Evolutionary conservation across 2,888 invertebrate genomes (phyloP), one percentile per base, ranked within the genome.

Genomic region (Lycocerus yunnanus): DNA sequence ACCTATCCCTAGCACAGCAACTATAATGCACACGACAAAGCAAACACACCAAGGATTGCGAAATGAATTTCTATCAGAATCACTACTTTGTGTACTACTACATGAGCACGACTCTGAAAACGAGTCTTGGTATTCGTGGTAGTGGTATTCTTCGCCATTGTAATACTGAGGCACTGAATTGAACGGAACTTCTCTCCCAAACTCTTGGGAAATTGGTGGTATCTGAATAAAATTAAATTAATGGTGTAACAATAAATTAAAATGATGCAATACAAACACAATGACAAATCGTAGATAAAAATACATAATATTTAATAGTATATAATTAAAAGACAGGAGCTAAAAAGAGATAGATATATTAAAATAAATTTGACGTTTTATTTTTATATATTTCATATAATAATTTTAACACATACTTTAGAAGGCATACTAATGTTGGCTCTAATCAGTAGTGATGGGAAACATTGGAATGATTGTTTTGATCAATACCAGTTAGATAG

Each of bases 1-100:
- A 72, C 91, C 91, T 75, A 90, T 89, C 77, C 89, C 90, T 72
- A 91, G 87, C 73, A 90, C 90, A 75, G 89, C 89, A 80, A 90
- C 87, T 82, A 91, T 89, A 74, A 90, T 89, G 79, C 90, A 89
- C 75, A 90, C 90, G 72, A 91, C 90, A 75, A 91, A 86, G 75
- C 90, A 90, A 79, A 90, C 88, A 76, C 86, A 87, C 84, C 91
- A 89, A 27, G 91, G 89, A 21, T 86, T 85, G 15, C 84, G 83
- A 13, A 85, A 81, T 4, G 90, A 89, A 81, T 89, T 89, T 67
- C 89, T 87, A 82, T 89, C 89, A 67, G 89, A 89, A 74, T 89
- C 88, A 78, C 89, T 89, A 75, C 90, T 90, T 80, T 89, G 87
- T 61, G 88, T 88, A 18, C 90, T 89, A 75, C 90, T 83, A 78